phyloP scores from a whole-genome alignment of 2,797 vertebrate species.

The Phalanger gymnotis region DNA sequence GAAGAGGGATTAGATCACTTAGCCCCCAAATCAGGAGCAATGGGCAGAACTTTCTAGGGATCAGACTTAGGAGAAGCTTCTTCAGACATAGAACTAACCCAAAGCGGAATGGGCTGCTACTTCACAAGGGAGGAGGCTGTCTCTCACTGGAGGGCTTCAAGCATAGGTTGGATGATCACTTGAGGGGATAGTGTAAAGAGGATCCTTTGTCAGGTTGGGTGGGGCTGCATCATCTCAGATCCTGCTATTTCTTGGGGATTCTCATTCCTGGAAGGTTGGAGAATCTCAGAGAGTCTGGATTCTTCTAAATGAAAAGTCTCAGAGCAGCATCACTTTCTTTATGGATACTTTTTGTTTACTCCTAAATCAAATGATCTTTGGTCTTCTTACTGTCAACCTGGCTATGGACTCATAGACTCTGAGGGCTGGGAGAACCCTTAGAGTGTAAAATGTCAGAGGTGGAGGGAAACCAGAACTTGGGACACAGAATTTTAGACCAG shows the following conservation, averaged over 20 bases:
- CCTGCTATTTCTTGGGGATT: not conserved
- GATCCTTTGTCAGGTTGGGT: not conserved
- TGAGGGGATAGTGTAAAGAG: not conserved
- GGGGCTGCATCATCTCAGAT: not conserved
- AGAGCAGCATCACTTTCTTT: not conserved
- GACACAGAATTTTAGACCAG: too few species aligned
- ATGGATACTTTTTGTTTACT: not conserved
- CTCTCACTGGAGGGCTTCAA: not conserved
- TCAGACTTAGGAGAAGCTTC: not conserved
- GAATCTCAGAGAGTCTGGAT: not conserved
- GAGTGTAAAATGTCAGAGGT: not conserved
- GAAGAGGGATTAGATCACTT: not conserved
- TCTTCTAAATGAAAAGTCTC: not conserved
- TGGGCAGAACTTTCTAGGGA: not conserved
- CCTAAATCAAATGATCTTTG: not conserved
- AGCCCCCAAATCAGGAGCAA: not conserved
- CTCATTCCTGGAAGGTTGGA: not conserved
- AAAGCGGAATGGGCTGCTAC: not conserved
- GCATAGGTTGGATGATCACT: too few species aligned
- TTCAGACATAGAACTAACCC: not conserved
- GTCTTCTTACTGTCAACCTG: too few species aligned
- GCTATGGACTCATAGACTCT: not conserved
- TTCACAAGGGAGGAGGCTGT: not conserved
- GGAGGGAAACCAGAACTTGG: too few species aligned
- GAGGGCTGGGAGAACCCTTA: not conserved